phyloP scores from a whole-genome alignment of 2,797 vertebrate species.

The Eulemur mongoz region DNA sequence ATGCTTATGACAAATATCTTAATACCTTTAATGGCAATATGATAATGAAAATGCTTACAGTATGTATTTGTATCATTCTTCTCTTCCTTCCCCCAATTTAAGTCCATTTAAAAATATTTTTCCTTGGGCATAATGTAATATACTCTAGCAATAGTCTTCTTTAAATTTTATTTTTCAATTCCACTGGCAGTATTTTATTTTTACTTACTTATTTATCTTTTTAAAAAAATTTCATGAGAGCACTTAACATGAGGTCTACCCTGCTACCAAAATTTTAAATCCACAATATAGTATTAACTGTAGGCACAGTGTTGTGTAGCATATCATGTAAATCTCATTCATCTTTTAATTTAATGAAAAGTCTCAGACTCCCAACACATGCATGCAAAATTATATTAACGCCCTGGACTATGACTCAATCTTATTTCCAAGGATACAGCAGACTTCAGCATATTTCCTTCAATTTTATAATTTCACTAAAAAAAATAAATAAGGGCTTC shows the following conservation, averaged over 20 bases:
- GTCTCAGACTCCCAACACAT: background rate
- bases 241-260: background rate
- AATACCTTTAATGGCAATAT: constrained; percentile 43
- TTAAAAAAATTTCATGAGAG: background rate
- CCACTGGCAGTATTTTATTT: background rate
- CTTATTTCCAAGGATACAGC: background rate
- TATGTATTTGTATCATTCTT: background rate
- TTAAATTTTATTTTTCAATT: background rate
- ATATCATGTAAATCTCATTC: background rate
- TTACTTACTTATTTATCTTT: background rate
- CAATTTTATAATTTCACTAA: background rate
- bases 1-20: constrained; percentile 45
- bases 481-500: background rate
- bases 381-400: background rate
- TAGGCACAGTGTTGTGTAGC: background rate
- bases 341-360: background rate
- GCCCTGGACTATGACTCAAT: too few relatives aligned
- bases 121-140: background rate
- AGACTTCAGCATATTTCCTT: background rate
- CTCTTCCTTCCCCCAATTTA: background rate
- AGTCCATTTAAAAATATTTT: background rate
- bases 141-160: background rate
- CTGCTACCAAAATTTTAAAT: background rate
- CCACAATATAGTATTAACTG: background rate
- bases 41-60: background rate